Conservation (phyloP, 2,113 vertebrate species). For the Genyomyrus donnyi region DNA sequence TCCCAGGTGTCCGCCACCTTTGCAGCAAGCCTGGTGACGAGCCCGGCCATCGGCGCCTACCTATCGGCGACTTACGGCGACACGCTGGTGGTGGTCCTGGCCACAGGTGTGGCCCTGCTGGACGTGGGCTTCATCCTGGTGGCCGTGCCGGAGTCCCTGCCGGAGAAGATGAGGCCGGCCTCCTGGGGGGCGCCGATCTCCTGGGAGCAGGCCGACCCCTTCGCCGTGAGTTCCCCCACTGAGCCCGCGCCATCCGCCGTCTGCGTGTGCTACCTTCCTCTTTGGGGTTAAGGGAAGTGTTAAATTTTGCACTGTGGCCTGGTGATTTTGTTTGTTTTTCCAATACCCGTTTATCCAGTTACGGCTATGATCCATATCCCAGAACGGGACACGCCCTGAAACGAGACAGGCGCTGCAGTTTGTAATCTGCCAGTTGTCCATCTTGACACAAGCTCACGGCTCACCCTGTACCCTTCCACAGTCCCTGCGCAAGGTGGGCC, state of each 20-base stretch:
- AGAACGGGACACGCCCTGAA: neutral
- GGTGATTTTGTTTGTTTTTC: neutral
- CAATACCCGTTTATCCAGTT: neutral
- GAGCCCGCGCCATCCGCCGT: neutral
- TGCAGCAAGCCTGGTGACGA: conserved; percentile 83
- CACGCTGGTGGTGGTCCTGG: conserved; percentile 77
- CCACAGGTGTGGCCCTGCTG: conserved; percentile 75
- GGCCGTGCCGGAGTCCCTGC: conserved; percentile 81
- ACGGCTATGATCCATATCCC: neutral
- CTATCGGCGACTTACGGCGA: conserved; percentile 74
- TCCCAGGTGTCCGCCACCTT: conserved; percentile 83
- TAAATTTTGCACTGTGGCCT: neutral
- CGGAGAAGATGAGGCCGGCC: conserved; percentile 83
- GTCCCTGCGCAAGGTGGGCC: conserved; percentile 84
- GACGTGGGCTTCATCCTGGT: conserved; percentile 86
- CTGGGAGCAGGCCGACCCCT: conserved; percentile 84
- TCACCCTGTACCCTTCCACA: conserved; percentile 28
- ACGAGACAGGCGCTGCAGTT: neutral
- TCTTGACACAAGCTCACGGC: neutral
- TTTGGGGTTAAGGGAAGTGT: neutral
- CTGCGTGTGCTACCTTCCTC: neutral
- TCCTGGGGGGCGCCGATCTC: conserved; percentile 86
- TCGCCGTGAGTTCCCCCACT: conserved; percentile 62
- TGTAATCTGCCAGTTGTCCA: neutral
- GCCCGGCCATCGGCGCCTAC: conserved; percentile 83